These are phyloP conservation scores for Nycticryphes semicollaris DNA, from an alignment of 2,113 vertebrate genomes.

Conservation along the genomic window DNA sequence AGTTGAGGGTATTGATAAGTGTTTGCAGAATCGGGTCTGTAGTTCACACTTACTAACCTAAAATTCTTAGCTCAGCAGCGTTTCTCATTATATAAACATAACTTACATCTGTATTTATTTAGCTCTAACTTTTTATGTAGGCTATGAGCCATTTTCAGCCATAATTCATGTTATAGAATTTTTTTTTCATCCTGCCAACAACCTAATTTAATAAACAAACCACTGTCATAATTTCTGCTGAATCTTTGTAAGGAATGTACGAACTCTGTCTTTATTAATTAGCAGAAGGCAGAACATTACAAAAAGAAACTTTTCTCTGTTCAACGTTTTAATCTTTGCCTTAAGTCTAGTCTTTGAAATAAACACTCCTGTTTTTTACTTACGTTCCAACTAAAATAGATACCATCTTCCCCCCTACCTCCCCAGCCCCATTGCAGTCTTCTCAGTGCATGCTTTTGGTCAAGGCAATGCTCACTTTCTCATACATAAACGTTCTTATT, in stretches of 20 bases:
- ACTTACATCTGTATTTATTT: slow-evolving; percentile 71
- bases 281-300: slow-evolving; percentile 52
- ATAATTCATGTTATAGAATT: slow-evolving; percentile 63
- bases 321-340: slow-evolving; percentile 53
- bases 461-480: slow-evolving; percentile 36
- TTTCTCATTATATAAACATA: slow-evolving; percentile 73
- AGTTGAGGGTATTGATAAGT: slow-evolving; percentile 64
- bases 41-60: slow-evolving; percentile 71
- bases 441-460: slow-evolving; percentile 55
- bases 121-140: slow-evolving; percentile 68
- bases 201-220: slow-evolving; percentile 73
- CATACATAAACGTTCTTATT: slow-evolving; percentile 36
- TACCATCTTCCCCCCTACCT: not conserved
- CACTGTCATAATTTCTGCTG: slow-evolving; percentile 62
- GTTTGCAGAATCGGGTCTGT: slow-evolving; percentile 60
- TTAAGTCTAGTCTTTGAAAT: slow-evolving; percentile 42
- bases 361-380: slow-evolving; percentile 13
- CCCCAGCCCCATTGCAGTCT: not conserved
- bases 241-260: slow-evolving; percentile 54
- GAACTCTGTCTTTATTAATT: slow-evolving; percentile 76
- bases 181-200: slow-evolving; percentile 69
- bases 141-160: slow-evolving; percentile 52
- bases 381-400: slow-evolving; percentile 33
- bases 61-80: slow-evolving; percentile 71
- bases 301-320: slow-evolving; percentile 41